Percentiles rank a stretch among this genome's conserved stretches.
Evolutionary conservation across 2,888 invertebrate genomes (phyloP).

Genomic region (Ctenicera cuprea): DNA sequence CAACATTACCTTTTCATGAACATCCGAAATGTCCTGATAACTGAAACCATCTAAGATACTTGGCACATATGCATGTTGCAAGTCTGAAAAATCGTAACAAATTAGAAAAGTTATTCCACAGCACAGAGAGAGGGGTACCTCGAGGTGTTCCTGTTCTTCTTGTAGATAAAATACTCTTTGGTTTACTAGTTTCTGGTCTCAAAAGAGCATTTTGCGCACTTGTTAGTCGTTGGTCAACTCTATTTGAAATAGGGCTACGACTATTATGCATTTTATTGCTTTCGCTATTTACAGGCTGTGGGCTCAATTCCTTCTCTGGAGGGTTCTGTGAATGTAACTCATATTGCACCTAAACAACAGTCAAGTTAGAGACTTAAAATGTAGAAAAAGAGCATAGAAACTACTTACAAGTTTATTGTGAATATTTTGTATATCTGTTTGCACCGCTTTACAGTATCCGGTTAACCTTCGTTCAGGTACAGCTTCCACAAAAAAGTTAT

Average conservation of each 20-base stretch:
- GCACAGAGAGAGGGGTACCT: conserved; percentile 58
- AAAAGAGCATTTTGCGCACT: conserved; percentile 68
- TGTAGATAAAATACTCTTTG: conserved; percentile 70
- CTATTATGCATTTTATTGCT: conserved; percentile 62
- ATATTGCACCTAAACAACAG: conserved; percentile 64
- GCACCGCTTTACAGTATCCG: conserved; percentile 65
- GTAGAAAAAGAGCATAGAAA: too few relatives aligned
- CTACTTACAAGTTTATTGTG: conserved; percentile 69
- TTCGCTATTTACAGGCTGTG: conserved; percentile 59
- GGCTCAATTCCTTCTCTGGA: conserved; percentile 61
- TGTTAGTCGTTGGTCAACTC: conserved; percentile 65
- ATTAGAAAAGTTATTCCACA: background rate
- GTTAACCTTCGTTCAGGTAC: conserved; percentile 32
- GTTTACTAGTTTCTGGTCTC: conserved; percentile 67
- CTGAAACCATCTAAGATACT: conserved; percentile 69
- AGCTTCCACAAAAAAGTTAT: conserved; percentile 56
- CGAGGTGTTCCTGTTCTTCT: conserved; percentile 68
- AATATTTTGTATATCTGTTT: conserved; percentile 71
- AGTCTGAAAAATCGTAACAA: conserved; percentile 56
- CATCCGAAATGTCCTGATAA: conserved; percentile 67
- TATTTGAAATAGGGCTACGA: conserved; percentile 64
- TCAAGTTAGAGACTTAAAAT: conserved; percentile 9
- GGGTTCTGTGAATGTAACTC: conserved; percentile 61
- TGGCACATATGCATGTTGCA: conserved; percentile 67
- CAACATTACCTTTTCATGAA: conserved; percentile 65